A percentile compares a stretch with the other conserved stretches of the same genome.
These are phyloP conservation scores for Drosophila birchii DNA, from an alignment of 2,888 invertebrate genomes.

Conservation along the genomic window DNA sequence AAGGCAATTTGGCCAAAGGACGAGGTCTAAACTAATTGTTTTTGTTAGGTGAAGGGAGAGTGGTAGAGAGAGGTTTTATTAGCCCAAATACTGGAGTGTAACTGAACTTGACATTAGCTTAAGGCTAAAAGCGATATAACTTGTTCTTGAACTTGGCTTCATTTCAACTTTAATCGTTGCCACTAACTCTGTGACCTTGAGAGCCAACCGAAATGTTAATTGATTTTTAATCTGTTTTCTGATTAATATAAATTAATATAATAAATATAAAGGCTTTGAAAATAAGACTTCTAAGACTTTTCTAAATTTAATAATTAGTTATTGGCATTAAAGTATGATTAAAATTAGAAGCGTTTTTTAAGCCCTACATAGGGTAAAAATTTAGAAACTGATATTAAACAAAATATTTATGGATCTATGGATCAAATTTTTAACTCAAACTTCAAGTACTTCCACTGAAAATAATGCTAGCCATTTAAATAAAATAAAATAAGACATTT, in stretches of 20 bases:
- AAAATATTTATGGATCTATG: fast-evolving
- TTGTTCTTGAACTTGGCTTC: conserved; percentile 11
- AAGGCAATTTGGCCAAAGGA: conserved; percentile 28
- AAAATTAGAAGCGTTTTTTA: not conserved
- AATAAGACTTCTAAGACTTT: not conserved
- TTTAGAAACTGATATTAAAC: not conserved
- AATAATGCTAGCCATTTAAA: not conserved
- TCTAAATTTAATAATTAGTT: not conserved
- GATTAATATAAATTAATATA: no score
- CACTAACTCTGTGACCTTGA: not conserved
- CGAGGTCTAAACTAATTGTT: conserved; percentile 35
- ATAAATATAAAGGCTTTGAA: no score
- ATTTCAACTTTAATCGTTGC: not conserved
- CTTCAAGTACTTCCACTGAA: not conserved
- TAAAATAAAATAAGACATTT: not conserved
- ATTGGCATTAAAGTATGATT: not conserved
- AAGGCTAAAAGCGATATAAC: conserved; percentile 1
- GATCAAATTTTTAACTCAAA: not conserved
- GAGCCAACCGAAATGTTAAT: not conserved
- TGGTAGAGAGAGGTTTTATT: not conserved
- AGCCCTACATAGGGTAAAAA: not conserved
- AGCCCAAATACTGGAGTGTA: conserved; percentile 4
- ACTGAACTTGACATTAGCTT: conserved; percentile 17
- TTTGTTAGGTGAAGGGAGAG: not conserved
- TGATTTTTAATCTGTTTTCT: not conserved